Conservation (phyloP, 2,797 vertebrate species). For the Chanos chanos region DNA sequence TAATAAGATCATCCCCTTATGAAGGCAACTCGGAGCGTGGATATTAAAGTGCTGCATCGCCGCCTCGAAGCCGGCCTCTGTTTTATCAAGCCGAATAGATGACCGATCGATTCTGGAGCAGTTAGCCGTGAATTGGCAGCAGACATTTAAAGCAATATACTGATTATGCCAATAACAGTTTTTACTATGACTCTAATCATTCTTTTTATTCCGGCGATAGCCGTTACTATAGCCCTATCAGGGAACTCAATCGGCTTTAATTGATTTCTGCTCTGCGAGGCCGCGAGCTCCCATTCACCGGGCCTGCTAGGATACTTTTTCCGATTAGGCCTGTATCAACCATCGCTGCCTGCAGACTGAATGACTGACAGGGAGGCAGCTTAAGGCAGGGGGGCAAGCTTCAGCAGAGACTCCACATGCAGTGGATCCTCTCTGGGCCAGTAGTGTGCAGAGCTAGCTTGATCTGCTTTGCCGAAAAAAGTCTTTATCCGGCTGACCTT, state of each 20-base stretch:
- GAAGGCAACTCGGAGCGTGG: conserved; percentile 1
- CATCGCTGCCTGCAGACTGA: conserved; percentile 44
- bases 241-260: conserved; percentile 66
- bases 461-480: not conserved
- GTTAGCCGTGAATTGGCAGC: conserved; percentile 66
- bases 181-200: conserved; percentile 58
- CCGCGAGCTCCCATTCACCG: conserved; percentile 19
- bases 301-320: not conserved
- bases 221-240: conserved; percentile 57
- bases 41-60: conserved; percentile 16
- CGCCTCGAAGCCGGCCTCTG: conserved; percentile 21
- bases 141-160: conserved; percentile 50
- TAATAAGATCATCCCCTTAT: conserved; percentile 1
- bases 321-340: conserved; percentile 57
- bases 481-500: conserved; percentile 58
- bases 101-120: conserved; percentile 60
- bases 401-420: not conserved
- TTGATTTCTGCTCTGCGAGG: conserved; percentile 58
- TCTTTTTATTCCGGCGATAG: conserved; percentile 57
- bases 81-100: conserved; percentile 41
- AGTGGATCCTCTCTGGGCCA: not conserved
- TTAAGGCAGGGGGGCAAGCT: not conserved
- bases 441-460: not conserved
- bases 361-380: conserved; percentile 16
- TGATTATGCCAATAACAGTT: conserved; percentile 56